A percentile compares a stretch with the other conserved stretches of the same genome.
phyloP scores from a whole-genome alignment of 2,888 invertebrate species.

The Entomobrya proxima region DNA sequence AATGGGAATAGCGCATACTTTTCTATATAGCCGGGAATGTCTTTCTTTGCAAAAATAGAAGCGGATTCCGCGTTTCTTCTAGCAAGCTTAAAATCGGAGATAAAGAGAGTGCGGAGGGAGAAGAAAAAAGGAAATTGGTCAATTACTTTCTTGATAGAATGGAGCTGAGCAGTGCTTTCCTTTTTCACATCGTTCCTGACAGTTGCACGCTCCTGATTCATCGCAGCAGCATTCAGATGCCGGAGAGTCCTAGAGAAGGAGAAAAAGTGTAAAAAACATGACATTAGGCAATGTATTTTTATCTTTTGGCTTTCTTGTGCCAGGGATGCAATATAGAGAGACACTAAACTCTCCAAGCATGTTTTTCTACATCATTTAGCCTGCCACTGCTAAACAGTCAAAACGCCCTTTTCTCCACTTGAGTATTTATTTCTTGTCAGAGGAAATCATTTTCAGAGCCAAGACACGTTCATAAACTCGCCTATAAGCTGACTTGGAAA shows the following conservation, averaged over 20 bases:
- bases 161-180: constrained; percentile 80
- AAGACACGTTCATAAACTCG: neutral
- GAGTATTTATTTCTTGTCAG: constrained; percentile 25
- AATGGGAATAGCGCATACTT: neutral
- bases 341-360: neutral
- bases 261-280: constrained; percentile 22
- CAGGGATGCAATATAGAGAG: neutral
- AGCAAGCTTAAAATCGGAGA: constrained; percentile 4
- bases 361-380: constrained; percentile 25
- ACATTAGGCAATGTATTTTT: constrained; percentile 37
- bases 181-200: constrained; percentile 74
- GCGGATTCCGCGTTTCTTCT: neutral
- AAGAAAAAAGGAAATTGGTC: constrained; percentile 59
- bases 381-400: constrained; percentile 7
- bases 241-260: constrained; percentile 79
- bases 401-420: constrained; percentile 4
- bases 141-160: constrained; percentile 92
- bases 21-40: neutral
- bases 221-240: constrained; percentile 83
- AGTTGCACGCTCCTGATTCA: constrained; percentile 79
- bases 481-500: neutral
- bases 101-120: constrained; percentile 18
- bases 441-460: constrained; percentile 20
- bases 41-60: constrained; percentile 5
- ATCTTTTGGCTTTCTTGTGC: constrained; percentile 1